Evolutionary conservation across 2,888 invertebrate species (phyloP).

Genomic region (Nipponacmea schrenckii): DNA sequence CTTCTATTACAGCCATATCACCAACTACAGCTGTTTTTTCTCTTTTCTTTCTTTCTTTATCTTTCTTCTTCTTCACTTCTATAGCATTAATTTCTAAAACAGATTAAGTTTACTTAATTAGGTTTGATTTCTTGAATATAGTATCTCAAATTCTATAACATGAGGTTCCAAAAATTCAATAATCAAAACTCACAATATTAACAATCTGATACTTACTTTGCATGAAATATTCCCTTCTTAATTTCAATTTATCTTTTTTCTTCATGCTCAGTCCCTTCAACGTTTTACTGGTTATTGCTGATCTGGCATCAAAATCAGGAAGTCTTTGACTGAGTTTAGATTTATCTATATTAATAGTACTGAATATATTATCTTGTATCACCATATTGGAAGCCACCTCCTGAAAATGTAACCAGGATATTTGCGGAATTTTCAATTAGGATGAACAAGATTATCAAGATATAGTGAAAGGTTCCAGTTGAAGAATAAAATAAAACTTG

Average conservation of each 20-base stretch:
- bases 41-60: conserved; percentile 48
- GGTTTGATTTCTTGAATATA: too few species aligned
- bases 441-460: background rate
- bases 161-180: too few species aligned
- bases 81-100: conserved; percentile 34
- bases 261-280: conserved; percentile 56
- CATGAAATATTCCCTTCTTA: conserved; percentile 58
- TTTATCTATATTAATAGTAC: conserved; percentile 43
- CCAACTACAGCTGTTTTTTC: conserved; percentile 61
- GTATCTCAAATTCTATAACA: too few species aligned
- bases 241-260: conserved; percentile 60
- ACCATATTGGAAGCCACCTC: background rate
- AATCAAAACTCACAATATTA: background rate
- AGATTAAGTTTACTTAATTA: too few species aligned
- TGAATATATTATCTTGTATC: conserved; percentile 39
- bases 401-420: background rate
- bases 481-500: too few species aligned
- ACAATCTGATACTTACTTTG: conserved; percentile 49
- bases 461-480: too few species aligned
- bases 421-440: background rate
- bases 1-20: conserved; percentile 58
- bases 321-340: conserved; percentile 37
- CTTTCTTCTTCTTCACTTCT: conserved; percentile 48
- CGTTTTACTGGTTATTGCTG: conserved; percentile 59
- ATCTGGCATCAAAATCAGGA: conserved; percentile 59